A percentile compares a stretch with the other conserved stretches of the same genome.
phyloP scores from a whole-genome alignment of 2,797 vertebrate genomes.

The Pseudochromis fuscus region DNA sequence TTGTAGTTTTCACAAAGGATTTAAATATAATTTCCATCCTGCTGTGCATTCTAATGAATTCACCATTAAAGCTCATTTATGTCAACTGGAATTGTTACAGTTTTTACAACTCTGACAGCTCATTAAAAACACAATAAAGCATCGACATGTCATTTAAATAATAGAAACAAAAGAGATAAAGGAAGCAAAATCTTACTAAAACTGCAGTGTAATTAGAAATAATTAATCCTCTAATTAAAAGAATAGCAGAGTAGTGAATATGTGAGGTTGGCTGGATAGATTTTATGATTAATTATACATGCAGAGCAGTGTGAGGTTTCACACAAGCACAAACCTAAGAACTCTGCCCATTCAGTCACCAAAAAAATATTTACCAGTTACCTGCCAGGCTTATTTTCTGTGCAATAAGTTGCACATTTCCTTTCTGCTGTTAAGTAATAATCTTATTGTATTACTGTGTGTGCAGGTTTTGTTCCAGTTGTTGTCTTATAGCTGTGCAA shows the following conservation, averaged over 20 bases:
- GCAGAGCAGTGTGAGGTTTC: neutral
- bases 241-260: conserved; percentile 16
- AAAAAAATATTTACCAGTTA: conserved; percentile 8
- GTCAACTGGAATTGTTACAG: conserved; percentile 31
- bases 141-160: conserved; percentile 50
- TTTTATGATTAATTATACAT: conserved; percentile 12
- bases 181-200: conserved; percentile 35
- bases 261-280: neutral
- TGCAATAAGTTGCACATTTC: conserved; percentile 10
- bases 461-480: conserved; percentile 26
- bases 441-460: conserved; percentile 26
- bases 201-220: conserved; percentile 30
- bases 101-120: conserved; percentile 44
- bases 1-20: conserved; percentile 10
- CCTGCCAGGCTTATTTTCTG: neutral
- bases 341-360: neutral
- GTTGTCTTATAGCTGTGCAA: conserved; percentile 35
- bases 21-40: conserved; percentile 45
- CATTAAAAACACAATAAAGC: conserved; percentile 60
- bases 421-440: conserved; percentile 28
- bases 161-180: conserved; percentile 38
- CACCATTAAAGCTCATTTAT: conserved; percentile 57
- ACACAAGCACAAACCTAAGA: neutral
- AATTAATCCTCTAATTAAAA: conserved; percentile 39
- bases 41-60: conserved; percentile 37